Evolutionary conservation across 1,140 invertebrate species (phyloP).

Genomic region (Penaeus japonicus): DNA sequence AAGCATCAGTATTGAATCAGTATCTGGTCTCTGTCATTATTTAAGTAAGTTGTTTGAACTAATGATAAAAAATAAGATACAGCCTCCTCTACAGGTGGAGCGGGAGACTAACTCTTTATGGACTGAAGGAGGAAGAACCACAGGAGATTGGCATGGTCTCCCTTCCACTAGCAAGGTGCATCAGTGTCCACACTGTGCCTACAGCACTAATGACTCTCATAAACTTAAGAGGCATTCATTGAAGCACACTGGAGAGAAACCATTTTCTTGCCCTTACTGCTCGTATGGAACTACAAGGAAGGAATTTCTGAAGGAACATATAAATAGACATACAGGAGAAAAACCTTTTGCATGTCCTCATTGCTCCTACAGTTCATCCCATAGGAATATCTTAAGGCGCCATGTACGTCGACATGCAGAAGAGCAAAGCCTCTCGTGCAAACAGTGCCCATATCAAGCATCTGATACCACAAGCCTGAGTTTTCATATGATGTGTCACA

Average conservation of each 20-base stretch:
- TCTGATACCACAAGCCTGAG: neutral
- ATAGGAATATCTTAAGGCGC: neutral
- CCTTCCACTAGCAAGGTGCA: neutral
- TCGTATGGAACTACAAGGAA: slow-evolving; percentile 11
- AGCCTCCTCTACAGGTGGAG: slow-evolving; percentile 2
- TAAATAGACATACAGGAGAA: slow-evolving; percentile 77
- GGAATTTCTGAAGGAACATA: slow-evolving; percentile 73
- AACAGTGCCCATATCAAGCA: neutral
- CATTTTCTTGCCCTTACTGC: slow-evolving; percentile 8
- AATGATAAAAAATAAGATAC: too few relatives aligned
- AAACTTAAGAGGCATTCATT: neutral
- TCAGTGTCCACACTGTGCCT: neutral
- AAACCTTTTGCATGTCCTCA: slow-evolving; percentile 37
- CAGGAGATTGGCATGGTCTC: neutral
- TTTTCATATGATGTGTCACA: neutral
- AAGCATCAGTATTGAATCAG: too few relatives aligned
- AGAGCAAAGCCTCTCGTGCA: neutral
- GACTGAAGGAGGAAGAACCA: neutral
- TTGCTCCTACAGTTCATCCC: neutral
- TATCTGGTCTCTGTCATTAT: too few relatives aligned
- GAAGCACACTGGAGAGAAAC: slow-evolving; percentile 9
- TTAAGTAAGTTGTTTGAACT: too few relatives aligned
- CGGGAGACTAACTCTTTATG: neutral
- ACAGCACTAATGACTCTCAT: neutral
- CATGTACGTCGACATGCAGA: neutral